Percentiles rank a stretch among this genome's conserved stretches.
Evolutionary conservation across 2,888 invertebrate genomes (phyloP).

Genomic region (Xanthia togata): DNA sequence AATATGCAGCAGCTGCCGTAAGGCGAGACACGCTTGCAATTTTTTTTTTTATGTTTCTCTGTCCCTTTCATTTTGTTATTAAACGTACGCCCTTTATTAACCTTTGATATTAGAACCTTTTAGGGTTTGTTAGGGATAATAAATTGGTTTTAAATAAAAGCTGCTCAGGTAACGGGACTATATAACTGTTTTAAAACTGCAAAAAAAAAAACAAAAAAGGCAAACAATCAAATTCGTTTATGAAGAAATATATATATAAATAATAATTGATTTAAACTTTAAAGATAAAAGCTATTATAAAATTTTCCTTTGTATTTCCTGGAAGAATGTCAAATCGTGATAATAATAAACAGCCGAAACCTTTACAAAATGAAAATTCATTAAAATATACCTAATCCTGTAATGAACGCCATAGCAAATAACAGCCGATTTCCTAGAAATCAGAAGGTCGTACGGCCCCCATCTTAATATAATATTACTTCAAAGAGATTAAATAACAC

Average conservation of each 20-base stretch:
- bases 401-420: constrained; percentile 9
- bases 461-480: constrained; percentile 38
- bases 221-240: background rate
- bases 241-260: background rate
- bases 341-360: background rate
- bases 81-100: background rate
- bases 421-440: constrained; percentile 17
- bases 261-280: background rate
- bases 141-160: background rate
- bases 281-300: background rate
- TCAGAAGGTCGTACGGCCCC: background rate
- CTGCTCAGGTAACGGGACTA: background rate
- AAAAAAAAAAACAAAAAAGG: too few species aligned
- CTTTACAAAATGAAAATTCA: background rate
- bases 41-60: background rate
- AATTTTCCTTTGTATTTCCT: background rate
- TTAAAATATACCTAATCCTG: background rate
- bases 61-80: background rate
- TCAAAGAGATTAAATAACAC: constrained; percentile 59
- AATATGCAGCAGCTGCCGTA: background rate
- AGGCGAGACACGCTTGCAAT: background rate
- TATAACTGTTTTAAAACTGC: background rate
- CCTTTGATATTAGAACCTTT: background rate
- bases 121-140: too few species aligned
- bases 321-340: background rate